Evolutionary conservation across 1,140 invertebrate species (phyloP).

Genomic region (Diprion similis): DNA sequence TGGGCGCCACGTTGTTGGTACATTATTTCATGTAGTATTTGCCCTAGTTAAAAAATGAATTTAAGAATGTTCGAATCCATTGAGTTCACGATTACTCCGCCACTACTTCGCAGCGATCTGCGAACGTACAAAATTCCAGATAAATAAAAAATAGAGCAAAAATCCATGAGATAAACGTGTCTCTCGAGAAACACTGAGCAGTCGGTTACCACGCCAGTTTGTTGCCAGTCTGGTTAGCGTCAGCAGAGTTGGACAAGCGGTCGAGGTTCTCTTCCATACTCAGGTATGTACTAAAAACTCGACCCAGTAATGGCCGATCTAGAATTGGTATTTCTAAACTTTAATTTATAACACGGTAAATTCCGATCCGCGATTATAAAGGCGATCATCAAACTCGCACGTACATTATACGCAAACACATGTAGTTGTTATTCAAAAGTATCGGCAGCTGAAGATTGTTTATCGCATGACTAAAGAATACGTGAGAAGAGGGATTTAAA

Average conservation of each 20-base stretch:
- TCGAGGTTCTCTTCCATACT: not conserved
- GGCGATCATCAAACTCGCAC: not conserved
- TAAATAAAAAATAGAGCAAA: not conserved
- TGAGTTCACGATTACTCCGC: no score
- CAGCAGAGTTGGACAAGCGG: not conserved
- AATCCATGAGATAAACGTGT: not conserved
- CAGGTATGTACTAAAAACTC: not conserved
- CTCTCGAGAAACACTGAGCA: not conserved
- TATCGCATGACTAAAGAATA: not conserved
- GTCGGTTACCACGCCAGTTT: not conserved
- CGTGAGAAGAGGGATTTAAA: not conserved
- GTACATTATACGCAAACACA: no score
- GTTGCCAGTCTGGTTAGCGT: not conserved
- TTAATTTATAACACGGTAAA: no score
- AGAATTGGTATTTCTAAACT: no score
- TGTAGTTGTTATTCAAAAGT: conserved; percentile 26
- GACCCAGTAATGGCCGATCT: no score
- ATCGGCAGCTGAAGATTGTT: not conserved
- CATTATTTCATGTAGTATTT: no score
- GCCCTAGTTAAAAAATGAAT: no score
- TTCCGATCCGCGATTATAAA: not conserved
- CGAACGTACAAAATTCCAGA: no score
- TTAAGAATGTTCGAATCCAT: no score
- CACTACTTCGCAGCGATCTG: no score
- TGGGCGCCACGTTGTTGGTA: no score